These are phyloP conservation scores for Gracilinanus agilis DNA, from an alignment of 2,113 vertebrate species.

Conservation along the genomic window DNA sequence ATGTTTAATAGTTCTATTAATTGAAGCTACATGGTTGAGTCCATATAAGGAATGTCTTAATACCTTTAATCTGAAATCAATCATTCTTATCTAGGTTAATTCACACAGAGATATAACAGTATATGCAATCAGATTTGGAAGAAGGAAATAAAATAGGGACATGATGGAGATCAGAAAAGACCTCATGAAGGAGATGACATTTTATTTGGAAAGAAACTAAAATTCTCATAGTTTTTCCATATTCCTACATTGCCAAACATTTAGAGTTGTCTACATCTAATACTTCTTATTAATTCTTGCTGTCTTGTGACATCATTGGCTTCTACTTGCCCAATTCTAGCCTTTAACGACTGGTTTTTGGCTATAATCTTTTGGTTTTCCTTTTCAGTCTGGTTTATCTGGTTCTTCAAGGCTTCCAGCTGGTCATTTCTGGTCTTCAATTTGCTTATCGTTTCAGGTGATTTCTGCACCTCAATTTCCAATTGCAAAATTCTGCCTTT, in stretches of 20 bases:
- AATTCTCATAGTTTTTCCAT: neutral
- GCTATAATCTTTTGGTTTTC: too few relatives aligned
- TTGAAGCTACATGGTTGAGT: neutral
- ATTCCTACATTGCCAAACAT: neutral
- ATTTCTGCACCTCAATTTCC: too few relatives aligned
- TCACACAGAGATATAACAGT: neutral
- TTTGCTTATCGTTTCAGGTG: too few relatives aligned
- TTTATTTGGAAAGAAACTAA: neutral
- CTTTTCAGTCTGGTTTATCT: too few relatives aligned
- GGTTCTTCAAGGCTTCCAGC: too few relatives aligned
- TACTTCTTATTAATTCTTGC: too few relatives aligned
- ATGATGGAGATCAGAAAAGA: neutral
- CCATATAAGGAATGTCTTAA: neutral
- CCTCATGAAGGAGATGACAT: neutral
- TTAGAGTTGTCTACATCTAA: neutral
- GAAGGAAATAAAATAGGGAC: neutral
- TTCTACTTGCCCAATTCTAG: too few relatives aligned
- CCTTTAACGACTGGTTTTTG: too few relatives aligned
- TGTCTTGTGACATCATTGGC: too few relatives aligned
- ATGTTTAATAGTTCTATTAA: neutral
- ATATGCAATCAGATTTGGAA: neutral
- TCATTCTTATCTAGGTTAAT: neutral
- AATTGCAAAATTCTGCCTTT: too few relatives aligned
- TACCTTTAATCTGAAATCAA: neutral
- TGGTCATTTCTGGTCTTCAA: too few relatives aligned